Evolutionary conservation across 2,888 invertebrate genomes (phyloP).

Genomic region (Sinelater perroti): DNA sequence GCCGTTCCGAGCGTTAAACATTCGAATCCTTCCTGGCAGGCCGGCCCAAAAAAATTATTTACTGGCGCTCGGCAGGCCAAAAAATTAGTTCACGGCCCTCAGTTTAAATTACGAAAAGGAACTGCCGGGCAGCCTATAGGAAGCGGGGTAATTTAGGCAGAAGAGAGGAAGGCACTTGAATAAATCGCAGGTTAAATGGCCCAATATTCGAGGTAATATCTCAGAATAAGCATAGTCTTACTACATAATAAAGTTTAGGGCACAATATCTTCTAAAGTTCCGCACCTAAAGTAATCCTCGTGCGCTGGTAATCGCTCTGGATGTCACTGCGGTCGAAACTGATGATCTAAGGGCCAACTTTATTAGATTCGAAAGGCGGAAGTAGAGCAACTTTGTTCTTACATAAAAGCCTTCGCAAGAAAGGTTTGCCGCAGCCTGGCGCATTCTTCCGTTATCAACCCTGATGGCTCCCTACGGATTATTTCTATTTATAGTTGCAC

Average conservation of each 20-base stretch:
- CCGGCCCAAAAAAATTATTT: no score
- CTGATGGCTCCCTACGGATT: no score
- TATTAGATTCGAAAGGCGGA: slow-evolving; percentile 47
- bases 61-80: no score
- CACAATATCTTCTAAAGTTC: slow-evolving; percentile 39
- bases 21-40: neutral
- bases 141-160: slow-evolving; percentile 24
- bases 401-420: neutral
- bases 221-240: slow-evolving; percentile 46
- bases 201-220: slow-evolving; percentile 50
- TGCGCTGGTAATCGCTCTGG: slow-evolving; percentile 46
- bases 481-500: no score
- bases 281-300: slow-evolving; percentile 44
- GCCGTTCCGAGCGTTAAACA: neutral
- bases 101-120: no score
- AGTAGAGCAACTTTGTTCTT: neutral
- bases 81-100: no score
- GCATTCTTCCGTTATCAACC: no score
- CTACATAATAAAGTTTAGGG: slow-evolving; percentile 46
- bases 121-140: slow-evolving; percentile 11
- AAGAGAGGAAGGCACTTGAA: slow-evolving; percentile 44
- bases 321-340: slow-evolving; percentile 44
- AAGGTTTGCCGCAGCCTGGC: no score
- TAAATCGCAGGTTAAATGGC: slow-evolving; percentile 50
- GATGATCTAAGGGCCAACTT: slow-evolving; percentile 48